A percentile compares a stretch with the other conserved stretches of the same genome.
Conservation (phyloP, 2,113 vertebrate species). For the Zosterops hypoxanthus region DNA sequence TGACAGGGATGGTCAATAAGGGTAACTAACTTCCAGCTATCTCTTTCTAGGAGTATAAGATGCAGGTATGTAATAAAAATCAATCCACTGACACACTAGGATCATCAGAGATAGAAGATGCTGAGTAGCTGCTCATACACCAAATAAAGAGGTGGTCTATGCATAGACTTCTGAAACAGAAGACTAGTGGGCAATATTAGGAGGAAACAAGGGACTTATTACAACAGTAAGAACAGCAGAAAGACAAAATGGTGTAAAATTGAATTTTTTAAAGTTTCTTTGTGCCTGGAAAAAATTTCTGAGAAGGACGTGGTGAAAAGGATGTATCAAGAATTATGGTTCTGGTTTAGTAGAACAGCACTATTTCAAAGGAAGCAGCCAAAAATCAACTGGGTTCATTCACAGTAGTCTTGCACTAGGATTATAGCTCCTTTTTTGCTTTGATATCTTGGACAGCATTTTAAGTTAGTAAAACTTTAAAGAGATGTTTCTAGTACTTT, state of each 20-base stretch:
- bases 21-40: not conserved
- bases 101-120: not conserved
- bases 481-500: not conserved
- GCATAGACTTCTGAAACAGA: not conserved
- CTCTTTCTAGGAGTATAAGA: not conserved
- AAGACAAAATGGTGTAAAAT: not conserved
- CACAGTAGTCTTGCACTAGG: not conserved
- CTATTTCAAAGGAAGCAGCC: not conserved
- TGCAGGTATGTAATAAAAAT: not conserved
- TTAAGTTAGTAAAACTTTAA: not conserved
- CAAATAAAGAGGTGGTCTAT: not conserved
- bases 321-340: not conserved
- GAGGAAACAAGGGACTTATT: not conserved
- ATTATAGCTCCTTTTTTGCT: not conserved
- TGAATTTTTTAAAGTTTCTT: fast-evolving
- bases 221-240: not conserved
- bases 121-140: not conserved
- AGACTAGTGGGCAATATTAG: not conserved
- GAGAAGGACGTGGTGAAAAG: not conserved
- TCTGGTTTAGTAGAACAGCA: not conserved
- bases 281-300: not conserved
- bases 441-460: not conserved
- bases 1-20: not conserved
- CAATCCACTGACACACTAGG: not conserved
- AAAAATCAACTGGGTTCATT: not conserved